These are phyloP conservation scores for Cyclophora punctaria DNA, from an alignment of 2,888 invertebrate species.

Conservation along the genomic window DNA sequence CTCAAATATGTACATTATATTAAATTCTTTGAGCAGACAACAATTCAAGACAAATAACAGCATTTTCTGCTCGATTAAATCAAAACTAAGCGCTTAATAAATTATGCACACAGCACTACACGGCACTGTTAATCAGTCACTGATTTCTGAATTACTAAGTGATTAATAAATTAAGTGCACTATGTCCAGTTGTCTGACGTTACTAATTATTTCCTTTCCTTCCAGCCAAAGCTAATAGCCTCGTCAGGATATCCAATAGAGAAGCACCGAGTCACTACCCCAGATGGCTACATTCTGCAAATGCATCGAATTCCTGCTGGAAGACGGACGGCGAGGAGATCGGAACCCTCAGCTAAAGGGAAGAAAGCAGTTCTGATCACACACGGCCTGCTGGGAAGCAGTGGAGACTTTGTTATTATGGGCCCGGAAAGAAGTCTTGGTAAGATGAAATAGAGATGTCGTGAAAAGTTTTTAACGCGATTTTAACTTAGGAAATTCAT, in stretches of 20 bases:
- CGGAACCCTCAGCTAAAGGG: slow-evolving; percentile 35
- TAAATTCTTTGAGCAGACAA: too few species aligned
- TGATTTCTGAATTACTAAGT: slow-evolving; percentile 2
- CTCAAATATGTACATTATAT: too few species aligned
- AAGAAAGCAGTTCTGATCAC: slow-evolving; percentile 65
- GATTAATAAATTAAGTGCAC: too few species aligned
- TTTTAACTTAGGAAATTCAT: too few species aligned
- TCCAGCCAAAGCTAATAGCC: slow-evolving; percentile 62
- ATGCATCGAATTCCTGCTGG: slow-evolving; percentile 77
- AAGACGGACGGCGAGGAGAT: slow-evolving; percentile 40
- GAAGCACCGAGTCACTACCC: slow-evolving; percentile 65
- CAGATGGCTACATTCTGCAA: slow-evolving; percentile 77
- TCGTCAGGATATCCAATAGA: slow-evolving; percentile 68
- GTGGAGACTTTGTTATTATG: slow-evolving; percentile 82
- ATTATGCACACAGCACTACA: too few species aligned
- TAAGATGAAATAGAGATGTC: slow-evolving; percentile 26
- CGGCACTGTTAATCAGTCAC: too few species aligned
- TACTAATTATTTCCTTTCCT: too few species aligned
- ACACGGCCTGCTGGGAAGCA: slow-evolving; percentile 79
- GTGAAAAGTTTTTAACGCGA: too few species aligned
- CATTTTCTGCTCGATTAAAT: too few species aligned
- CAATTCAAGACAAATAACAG: too few species aligned
- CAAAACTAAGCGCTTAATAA: too few species aligned
- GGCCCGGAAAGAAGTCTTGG: slow-evolving; percentile 79
- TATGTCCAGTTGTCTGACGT: too few species aligned